Percentiles rank a stretch among this genome's conserved stretches.
These are phyloP conservation scores for Drosophila multiciliata DNA, from an alignment of 2,888 invertebrate species.

Conservation along the genomic window DNA sequence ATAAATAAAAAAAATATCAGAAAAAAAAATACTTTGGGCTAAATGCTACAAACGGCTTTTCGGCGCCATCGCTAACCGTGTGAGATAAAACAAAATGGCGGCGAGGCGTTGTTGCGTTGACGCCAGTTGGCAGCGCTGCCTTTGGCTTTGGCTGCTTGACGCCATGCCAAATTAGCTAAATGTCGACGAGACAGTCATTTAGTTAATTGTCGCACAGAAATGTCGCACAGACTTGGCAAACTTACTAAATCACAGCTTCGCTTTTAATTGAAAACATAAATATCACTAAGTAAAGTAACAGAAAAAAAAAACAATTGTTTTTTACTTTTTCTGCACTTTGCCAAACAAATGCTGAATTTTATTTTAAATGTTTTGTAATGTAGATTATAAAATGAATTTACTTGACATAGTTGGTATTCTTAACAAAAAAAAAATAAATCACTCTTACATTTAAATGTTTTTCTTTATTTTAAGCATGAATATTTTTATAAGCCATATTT, in stretches of 20 bases:
- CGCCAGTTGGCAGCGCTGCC: constrained; percentile 59
- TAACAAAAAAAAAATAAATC: neutral
- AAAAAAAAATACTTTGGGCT: constrained; percentile 51
- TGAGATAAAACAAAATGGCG: constrained; percentile 68
- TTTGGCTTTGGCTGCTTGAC: constrained; percentile 64
- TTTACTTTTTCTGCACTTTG: constrained; percentile 4
- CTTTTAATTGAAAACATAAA: constrained; percentile 65
- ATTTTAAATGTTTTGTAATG: constrained; percentile 27
- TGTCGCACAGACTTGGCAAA: constrained; percentile 43
- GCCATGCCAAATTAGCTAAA: constrained; percentile 83
- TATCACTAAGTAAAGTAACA: constrained; percentile 20
- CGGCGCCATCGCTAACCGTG: constrained; percentile 77
- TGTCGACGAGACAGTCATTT: constrained; percentile 74
- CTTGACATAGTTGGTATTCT: constrained; percentile 1
- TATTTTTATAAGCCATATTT: no score
- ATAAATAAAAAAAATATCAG: neutral
- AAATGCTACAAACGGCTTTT: constrained; percentile 72
- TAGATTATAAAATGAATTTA: neutral
- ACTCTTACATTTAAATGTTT: neutral
- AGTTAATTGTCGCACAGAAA: constrained; percentile 78
- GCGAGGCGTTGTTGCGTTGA: constrained; percentile 41
- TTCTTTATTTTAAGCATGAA: neutral
- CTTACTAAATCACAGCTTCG: constrained; percentile 59
- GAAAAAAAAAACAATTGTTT: constrained; percentile 6
- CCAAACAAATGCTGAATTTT: constrained; percentile 23